Evolutionary conservation across 2,888 invertebrate genomes (phyloP), one percentile per base, ranked within the genome.

Genomic region (Alcis repandata): DNA sequence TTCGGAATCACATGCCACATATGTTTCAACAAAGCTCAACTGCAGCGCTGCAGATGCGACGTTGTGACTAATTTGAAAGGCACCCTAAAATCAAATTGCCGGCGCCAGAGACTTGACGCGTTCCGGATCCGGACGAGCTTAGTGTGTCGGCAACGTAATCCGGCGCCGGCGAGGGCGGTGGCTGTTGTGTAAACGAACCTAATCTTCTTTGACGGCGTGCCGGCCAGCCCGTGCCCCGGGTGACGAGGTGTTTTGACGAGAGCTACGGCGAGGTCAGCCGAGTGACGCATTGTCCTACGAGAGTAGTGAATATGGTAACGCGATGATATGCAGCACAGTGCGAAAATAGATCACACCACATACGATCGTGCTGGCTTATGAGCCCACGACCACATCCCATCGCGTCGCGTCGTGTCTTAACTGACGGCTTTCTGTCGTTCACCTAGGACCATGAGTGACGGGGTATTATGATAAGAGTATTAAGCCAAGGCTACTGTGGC

Each of bases 131-230:
- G 27, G 72, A 60, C 58, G 71, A 72, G 63, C 73, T 76, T 68
- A 69, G 75, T 70, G 69, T 73, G 63, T 63, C 71, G 77, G 74
- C 77, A 77, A 71, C 72, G 76, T 83, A 81, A 84, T 81, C 80
- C 80, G 75, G 75, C 65, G 74, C 69, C 69, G 73, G 59, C 49
- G 49, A 68, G 71, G 74, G 70, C 71, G 75, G 73, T 73, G 82
- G 80, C 79, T 79, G 83, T 84, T 84, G 82, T 84, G 85, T 84
- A 86, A 89, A 86, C 86, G 86, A 88, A 89, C 87, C 89, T 88
- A 87, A 91, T 90, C 91, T 89, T 88, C 90, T 91, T 90, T 91
- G 91, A 89, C 86, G 67, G 68, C 58, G 74, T 73, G 74, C 78
- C 77, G 77, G 77, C 79, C 78, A 10, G 36, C 54, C 85, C 65